These are phyloP conservation scores for Elanoides forficatus DNA, from an alignment of 2,113 vertebrate genomes.

Conservation along the genomic window DNA sequence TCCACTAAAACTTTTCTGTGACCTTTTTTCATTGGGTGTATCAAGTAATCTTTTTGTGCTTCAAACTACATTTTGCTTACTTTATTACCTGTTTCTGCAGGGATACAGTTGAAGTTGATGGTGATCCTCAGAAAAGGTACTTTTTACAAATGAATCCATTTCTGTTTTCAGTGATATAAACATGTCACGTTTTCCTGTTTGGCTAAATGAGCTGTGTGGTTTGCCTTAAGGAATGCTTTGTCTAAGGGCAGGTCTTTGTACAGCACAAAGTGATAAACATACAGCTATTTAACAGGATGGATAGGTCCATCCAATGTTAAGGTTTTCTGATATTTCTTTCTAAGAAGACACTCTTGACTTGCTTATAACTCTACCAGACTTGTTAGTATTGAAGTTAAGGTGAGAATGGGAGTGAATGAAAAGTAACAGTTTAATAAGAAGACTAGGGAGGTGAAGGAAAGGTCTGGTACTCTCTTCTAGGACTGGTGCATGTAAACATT, in stretches of 20 bases:
- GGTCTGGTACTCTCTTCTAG: not conserved
- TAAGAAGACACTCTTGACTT: not conserved
- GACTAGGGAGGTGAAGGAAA: not conserved
- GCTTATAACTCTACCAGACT: not conserved
- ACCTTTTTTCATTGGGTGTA: not conserved
- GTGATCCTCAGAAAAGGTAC: slow-evolving; percentile 80
- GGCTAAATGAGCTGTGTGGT: not conserved
- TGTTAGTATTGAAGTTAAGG: not conserved
- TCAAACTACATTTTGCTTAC: not conserved
- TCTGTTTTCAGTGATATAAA: not conserved
- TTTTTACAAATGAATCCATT: not conserved
- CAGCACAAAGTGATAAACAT: not conserved
- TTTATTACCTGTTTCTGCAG: slow-evolving; percentile 59
- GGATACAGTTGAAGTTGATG: slow-evolving; percentile 76
- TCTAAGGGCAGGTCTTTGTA: not conserved
- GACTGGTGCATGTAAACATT: not conserved
- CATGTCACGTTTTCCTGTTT: not conserved
- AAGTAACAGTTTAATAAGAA: not conserved
- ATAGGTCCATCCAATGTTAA: not conserved
- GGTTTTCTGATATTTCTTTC: not conserved
- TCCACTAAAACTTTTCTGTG: not conserved
- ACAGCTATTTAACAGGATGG: not conserved
- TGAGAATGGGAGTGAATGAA: not conserved
- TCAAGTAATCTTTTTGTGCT: not conserved
- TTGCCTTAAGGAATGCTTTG: not conserved